Conservation (phyloP, 64 coral and sea anemone species). For the Actinia equina region DNA sequence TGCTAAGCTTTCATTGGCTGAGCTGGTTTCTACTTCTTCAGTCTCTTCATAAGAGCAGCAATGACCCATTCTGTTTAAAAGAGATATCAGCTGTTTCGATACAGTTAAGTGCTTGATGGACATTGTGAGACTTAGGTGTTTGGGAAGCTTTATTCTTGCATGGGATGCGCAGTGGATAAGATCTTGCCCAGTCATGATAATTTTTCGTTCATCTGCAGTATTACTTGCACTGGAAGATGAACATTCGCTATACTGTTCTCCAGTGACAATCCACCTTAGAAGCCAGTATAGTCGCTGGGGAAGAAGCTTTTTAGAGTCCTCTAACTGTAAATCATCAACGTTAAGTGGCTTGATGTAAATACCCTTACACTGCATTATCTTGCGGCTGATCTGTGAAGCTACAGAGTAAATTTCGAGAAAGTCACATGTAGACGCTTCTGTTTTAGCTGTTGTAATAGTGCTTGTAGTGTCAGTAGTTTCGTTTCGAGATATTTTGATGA, state of each 20-base stretch:
- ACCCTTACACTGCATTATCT: conserved; percentile 49
- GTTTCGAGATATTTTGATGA: too few species aligned
- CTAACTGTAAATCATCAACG: conserved; percentile 37
- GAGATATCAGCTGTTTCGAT: conserved; percentile 7
- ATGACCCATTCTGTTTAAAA: conserved; percentile 33
- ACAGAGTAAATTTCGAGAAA: background rate
- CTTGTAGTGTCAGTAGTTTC: too few species aligned
- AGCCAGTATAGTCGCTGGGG: conserved; percentile 51
- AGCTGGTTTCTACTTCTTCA: conserved; percentile 4
- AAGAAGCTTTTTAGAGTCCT: too few species aligned
- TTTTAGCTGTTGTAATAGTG: background rate
- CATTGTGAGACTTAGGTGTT: conserved; percentile 30
- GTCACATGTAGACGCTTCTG: background rate
- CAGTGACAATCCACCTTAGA: too few species aligned
- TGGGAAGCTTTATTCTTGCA: conserved; percentile 12
- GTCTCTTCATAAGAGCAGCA: conserved; percentile 23
- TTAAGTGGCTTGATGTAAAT: conserved; percentile 66
- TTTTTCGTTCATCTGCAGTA: too few species aligned
- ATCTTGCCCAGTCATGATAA: too few species aligned
- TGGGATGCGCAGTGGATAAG: too few species aligned
- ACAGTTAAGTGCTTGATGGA: conserved; percentile 30
- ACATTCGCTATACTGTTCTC: too few species aligned
- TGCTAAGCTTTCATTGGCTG: conserved; percentile 1
- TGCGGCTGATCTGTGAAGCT: conserved; percentile 53
- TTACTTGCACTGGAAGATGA: too few species aligned